Conservation (phyloP, 2,888 invertebrate genomes). For the Trachelus tabidus region DNA sequence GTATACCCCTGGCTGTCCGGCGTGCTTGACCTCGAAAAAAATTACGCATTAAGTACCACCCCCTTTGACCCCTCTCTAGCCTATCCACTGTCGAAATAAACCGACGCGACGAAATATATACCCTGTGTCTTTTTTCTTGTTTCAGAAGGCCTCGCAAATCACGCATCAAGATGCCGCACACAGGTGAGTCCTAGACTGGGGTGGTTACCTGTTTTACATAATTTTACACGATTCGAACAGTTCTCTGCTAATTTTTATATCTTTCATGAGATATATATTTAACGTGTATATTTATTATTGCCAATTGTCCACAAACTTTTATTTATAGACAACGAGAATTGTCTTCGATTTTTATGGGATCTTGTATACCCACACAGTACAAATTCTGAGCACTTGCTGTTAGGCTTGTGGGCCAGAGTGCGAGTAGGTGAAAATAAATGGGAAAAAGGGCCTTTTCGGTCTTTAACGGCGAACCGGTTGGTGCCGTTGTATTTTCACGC, state of each 20-base stretch:
- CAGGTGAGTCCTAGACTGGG: slow-evolving; percentile 32
- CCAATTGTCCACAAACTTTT: too few relatives aligned
- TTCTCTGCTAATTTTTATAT: neutral
- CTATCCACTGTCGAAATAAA: neutral
- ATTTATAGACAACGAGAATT: neutral
- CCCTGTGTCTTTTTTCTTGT: slow-evolving; percentile 31
- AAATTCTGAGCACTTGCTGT: neutral
- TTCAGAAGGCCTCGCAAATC: slow-evolving; percentile 41
- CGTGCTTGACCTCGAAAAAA: slow-evolving; percentile 5
- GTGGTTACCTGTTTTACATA: neutral
- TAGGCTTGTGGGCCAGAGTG: neutral
- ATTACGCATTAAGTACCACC: slow-evolving; percentile 6
- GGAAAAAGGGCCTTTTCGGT: neutral
- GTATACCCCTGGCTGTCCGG: slow-evolving; percentile 19
- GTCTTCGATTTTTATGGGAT: neutral
- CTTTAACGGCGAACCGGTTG: neutral
- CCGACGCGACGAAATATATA: neutral
- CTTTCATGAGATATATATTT: neutral
- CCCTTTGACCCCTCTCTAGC: neutral
- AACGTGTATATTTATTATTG: neutral
- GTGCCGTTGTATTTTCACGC: neutral
- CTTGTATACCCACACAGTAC: neutral
- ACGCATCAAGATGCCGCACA: slow-evolving; percentile 37
- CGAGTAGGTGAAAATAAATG: neutral
- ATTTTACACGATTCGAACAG: neutral